These are phyloP conservation scores for Agrochola lota DNA, from an alignment of 2,888 invertebrate genomes.

Conservation along the genomic window DNA sequence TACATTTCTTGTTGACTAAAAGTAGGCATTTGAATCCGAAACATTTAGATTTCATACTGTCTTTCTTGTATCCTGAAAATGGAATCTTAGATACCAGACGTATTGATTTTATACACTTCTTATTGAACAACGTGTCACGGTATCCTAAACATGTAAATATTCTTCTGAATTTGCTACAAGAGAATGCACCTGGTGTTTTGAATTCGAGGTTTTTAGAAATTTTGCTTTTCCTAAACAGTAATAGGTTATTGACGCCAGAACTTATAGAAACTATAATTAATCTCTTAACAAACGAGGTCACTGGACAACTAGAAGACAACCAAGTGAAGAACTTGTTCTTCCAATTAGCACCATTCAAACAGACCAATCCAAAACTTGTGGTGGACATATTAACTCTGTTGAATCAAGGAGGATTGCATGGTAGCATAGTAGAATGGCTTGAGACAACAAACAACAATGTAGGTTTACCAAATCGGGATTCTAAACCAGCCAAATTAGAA, in stretches of 20 bases:
- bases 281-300: conserved; percentile 43
- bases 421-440: conserved; percentile 34
- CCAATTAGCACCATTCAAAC: conserved; percentile 39
- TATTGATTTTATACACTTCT: conserved; percentile 49
- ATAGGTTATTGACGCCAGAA: conserved; percentile 36
- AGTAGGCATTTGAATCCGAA: conserved; percentile 3
- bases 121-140: conserved; percentile 32
- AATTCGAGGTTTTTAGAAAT: conserved; percentile 56
- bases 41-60: conserved; percentile 43
- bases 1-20: conserved; percentile 44
- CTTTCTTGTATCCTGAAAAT: conserved; percentile 44
- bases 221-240: conserved; percentile 46
- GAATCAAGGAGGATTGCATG: conserved; percentile 33
- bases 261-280: conserved; percentile 43
- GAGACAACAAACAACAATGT: conserved; percentile 5
- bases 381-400: conserved; percentile 43
- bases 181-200: conserved; percentile 22
- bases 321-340: conserved; percentile 26
- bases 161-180: conserved; percentile 31
- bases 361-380: conserved; percentile 41
- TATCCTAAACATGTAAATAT: conserved; percentile 29
- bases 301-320: conserved; percentile 47
- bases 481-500: background rate
- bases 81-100: conserved; percentile 44
- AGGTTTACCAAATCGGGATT: conserved; percentile 23